phyloP scores from a whole-genome alignment of 2,888 invertebrate species.

The Campopleginae sp. region DNA sequence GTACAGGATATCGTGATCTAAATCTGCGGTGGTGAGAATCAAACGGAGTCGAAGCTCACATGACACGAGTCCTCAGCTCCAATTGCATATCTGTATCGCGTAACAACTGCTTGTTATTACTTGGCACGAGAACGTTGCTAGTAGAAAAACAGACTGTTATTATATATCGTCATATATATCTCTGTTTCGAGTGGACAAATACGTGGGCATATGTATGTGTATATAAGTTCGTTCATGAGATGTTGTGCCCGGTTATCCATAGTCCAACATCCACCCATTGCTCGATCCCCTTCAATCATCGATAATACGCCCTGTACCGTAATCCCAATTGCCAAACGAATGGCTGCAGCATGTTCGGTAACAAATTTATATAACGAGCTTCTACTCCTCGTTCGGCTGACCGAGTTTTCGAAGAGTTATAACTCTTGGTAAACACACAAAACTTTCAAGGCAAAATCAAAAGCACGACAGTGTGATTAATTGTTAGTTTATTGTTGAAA shows the following conservation, averaged over 20 bases:
- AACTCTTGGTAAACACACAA: background rate
- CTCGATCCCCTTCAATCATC: constrained; percentile 34
- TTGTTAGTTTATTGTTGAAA: background rate
- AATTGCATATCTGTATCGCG: background rate
- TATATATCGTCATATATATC: background rate
- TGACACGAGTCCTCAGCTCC: background rate
- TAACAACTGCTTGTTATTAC: background rate
- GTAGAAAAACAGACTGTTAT: background rate
- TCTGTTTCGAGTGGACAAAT: background rate
- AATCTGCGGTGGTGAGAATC: background rate
- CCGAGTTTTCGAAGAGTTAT: constrained; percentile 28
- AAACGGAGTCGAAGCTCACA: constrained; percentile 4
- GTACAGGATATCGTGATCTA: background rate
- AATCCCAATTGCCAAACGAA: background rate
- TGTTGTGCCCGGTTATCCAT: constrained; percentile 8
- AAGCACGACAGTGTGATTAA: background rate
- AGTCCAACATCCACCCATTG: constrained; percentile 3
- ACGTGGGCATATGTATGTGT: background rate
- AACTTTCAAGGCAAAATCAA: background rate
- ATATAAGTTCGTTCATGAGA: background rate
- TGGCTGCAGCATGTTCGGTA: background rate
- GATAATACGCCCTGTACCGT: constrained; percentile 25
- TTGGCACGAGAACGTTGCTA: constrained; percentile 7
- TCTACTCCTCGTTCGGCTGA: constrained; percentile 14
- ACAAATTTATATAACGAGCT: constrained; percentile 25